phyloP scores from a whole-genome alignment of 2,113 vertebrate species.

The Sylvicapra grimmia region DNA sequence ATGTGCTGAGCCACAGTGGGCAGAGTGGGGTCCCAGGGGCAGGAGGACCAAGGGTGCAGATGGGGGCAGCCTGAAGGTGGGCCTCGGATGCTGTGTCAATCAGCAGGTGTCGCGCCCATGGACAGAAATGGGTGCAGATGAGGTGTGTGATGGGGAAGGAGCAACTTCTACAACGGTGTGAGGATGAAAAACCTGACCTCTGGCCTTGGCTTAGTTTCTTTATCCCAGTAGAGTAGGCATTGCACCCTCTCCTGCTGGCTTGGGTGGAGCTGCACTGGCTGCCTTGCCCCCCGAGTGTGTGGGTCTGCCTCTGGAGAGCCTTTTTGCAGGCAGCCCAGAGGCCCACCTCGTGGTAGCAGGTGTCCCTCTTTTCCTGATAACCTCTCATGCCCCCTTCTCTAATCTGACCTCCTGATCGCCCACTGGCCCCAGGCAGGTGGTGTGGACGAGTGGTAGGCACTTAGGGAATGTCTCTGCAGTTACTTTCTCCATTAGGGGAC shows the following conservation, averaged over 20 bases:
- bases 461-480: not conserved
- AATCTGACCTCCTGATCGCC: accelerated
- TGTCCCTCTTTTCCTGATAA: no score
- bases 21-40: not conserved
- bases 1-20: accelerated
- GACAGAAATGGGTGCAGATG: not conserved
- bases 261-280: accelerated
- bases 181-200: not conserved
- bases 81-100: not conserved
- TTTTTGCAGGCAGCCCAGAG: not conserved
- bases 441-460: not conserved
- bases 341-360: accelerated
- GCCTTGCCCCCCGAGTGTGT: not conserved
- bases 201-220: not conserved
- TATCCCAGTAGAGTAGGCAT: accelerated
- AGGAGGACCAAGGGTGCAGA: no score
- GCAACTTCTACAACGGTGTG: not conserved
- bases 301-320: accelerated
- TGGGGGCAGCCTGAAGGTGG: not conserved
- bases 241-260: no score
- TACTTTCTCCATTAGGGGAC: not conserved
- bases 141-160: not conserved
- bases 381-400: not conserved
- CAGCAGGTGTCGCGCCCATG: not conserved
- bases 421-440: not conserved